Evolutionary conservation across 2,888 invertebrate genomes (phyloP).

Genomic region (Cephalotes varians): DNA sequence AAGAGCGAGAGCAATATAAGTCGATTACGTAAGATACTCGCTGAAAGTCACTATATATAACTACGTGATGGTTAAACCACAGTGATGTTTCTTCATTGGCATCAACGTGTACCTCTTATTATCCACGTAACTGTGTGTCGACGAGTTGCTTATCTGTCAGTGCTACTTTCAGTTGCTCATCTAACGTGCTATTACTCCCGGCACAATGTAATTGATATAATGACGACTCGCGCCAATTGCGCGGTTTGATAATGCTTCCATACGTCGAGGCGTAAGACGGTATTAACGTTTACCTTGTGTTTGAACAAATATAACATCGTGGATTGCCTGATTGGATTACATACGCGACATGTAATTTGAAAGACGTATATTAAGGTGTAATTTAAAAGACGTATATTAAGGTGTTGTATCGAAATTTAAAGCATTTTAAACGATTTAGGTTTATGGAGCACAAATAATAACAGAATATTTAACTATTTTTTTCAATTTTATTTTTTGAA

Average conservation of each 20-base stretch:
- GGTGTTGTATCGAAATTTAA: not conserved
- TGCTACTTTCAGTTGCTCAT: constrained; percentile 43
- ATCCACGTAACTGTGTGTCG: constrained; percentile 40
- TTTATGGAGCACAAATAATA: not conserved
- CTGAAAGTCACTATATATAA: constrained; percentile 28
- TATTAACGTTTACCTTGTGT: constrained; percentile 9
- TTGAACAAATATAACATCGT: not conserved
- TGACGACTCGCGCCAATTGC: constrained; percentile 27
- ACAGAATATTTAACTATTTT: not conserved
- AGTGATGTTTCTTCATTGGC: constrained; percentile 35
- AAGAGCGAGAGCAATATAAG: constrained; percentile 2
- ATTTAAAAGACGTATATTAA: not conserved
- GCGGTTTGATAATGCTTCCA: constrained; percentile 28
- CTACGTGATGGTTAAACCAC: constrained; percentile 11
- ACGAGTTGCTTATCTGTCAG: constrained; percentile 36
- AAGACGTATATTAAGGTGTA: not conserved
- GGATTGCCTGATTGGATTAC: constrained; percentile 1
- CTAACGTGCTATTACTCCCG: constrained; percentile 38
- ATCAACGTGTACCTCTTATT: constrained; percentile 37
- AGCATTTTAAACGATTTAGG: not conserved
- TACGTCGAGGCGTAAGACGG: not conserved
- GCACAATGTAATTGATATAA: constrained; percentile 45
- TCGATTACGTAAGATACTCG: constrained; percentile 32
- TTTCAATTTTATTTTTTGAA: not conserved
- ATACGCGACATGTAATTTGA: not conserved